phyloP scores from a whole-genome alignment of 2,797 vertebrate species.

The Melopsittacus undulatus region DNA sequence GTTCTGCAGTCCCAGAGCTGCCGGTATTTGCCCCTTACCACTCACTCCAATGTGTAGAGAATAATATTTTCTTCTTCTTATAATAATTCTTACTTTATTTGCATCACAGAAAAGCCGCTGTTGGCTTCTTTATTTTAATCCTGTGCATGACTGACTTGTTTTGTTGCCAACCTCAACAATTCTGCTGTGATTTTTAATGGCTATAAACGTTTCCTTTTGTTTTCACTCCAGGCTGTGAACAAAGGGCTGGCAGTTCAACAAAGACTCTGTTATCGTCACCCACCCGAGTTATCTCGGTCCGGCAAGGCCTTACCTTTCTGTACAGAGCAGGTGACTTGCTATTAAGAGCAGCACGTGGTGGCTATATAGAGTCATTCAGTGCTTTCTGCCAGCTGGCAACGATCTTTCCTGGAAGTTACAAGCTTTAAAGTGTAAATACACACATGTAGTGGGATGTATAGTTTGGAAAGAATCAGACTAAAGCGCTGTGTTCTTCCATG shows the following conservation, averaged over 20 bases:
- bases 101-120: background rate
- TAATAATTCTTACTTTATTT: background rate
- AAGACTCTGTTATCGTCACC: slow-evolving; percentile 15
- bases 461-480: background rate
- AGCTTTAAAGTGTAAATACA: background rate
- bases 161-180: background rate
- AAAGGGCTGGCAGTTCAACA: slow-evolving; percentile 34
- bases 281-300: background rate
- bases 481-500: background rate
- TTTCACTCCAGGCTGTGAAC: background rate
- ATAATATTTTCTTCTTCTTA: background rate
- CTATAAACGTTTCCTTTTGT: slow-evolving; percentile 47
- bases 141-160: background rate
- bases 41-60: background rate
- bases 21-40: background rate
- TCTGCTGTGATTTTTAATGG: slow-evolving; percentile 16
- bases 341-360: background rate
- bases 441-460: background rate
- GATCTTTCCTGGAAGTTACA: slow-evolving; percentile 6
- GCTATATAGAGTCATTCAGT: fast-evolving
- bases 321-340: background rate
- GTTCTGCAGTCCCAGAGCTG: background rate
- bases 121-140: background rate
- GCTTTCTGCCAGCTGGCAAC: background rate
- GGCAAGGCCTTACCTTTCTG: background rate